Evolutionary conservation across 2,113 vertebrate genomes (phyloP).

Genomic region (Columba janthina): DNA sequence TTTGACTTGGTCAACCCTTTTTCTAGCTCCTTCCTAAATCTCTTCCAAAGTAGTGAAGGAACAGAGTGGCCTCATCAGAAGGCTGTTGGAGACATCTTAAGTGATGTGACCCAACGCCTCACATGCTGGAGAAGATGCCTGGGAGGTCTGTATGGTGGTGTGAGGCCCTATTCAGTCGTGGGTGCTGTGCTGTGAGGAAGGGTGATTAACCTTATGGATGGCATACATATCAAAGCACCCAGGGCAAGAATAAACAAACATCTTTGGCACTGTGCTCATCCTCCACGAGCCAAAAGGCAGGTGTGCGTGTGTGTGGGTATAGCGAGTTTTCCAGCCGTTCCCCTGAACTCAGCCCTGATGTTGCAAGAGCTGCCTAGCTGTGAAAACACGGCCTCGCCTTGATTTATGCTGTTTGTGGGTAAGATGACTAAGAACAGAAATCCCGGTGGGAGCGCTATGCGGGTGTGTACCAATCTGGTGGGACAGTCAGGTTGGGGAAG

Average conservation of each 20-base stretch:
- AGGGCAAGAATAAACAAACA: constrained; percentile 60
- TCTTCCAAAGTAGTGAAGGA: neutral
- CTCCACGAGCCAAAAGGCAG: constrained; percentile 50
- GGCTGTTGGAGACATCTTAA: neutral
- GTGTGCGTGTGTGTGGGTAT: neutral
- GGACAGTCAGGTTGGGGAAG: constrained; percentile 36
- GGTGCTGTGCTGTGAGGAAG: neutral
- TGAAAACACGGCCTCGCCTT: constrained; percentile 63
- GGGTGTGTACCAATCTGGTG: neutral
- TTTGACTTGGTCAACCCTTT: neutral
- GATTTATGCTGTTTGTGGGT: constrained; percentile 52
- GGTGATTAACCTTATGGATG: neutral
- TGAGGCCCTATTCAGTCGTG: neutral
- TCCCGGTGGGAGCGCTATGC: neutral
- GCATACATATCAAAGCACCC: constrained; percentile 50
- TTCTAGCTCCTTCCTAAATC: neutral
- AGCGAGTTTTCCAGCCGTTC: constrained; percentile 14
- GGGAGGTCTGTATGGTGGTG: neutral
- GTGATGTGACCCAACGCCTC: neutral
- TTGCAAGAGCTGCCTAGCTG: constrained; percentile 56
- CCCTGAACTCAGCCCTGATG: constrained; percentile 58
- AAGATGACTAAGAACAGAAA: constrained; percentile 63
- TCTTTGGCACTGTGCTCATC: neutral
- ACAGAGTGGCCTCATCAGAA: neutral
- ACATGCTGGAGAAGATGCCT: accelerated